Conservation (phyloP, 2,113 vertebrate species). For the Nothobranchius kuhntae region DNA sequence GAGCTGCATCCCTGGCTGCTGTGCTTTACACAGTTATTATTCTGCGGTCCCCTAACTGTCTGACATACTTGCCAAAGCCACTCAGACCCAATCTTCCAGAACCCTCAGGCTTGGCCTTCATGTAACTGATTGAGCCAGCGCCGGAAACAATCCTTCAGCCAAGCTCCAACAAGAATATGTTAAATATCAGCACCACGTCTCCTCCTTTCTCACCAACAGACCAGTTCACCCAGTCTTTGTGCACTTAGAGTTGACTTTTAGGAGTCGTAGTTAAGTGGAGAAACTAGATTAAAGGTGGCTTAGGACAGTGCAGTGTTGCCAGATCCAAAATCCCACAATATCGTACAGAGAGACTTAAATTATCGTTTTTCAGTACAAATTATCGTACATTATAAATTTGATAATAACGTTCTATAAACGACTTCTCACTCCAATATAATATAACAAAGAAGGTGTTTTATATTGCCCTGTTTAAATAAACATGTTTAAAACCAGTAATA, state of each 20-base stretch:
- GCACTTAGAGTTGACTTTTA: slow-evolving; percentile 49
- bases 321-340: too few relatives aligned
- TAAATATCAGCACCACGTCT: slow-evolving; percentile 44
- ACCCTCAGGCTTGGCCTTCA: slow-evolving; percentile 58
- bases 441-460: too few relatives aligned
- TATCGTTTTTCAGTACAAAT: too few relatives aligned
- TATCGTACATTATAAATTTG: too few relatives aligned
- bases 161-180: slow-evolving; percentile 66
- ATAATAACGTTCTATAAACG: too few relatives aligned
- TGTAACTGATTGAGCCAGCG: slow-evolving; percentile 67
- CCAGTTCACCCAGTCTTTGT: slow-evolving; percentile 25
- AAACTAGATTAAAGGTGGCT: slow-evolving; percentile 29
- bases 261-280: slow-evolving; percentile 20
- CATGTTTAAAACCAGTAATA: too few relatives aligned
- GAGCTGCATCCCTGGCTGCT: slow-evolving; percentile 46
- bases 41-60: slow-evolving; percentile 45
- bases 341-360: too few relatives aligned
- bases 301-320: too few relatives aligned
- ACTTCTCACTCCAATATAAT: too few relatives aligned
- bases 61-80: slow-evolving; percentile 54
- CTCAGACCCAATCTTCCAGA: slow-evolving; percentile 63
- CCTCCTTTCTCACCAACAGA: slow-evolving; percentile 25
- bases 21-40: slow-evolving; percentile 34
- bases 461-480: too few relatives aligned
- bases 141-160: slow-evolving; percentile 64